These are phyloP conservation scores for Cassiopea andromeda DNA, from an alignment of 30 jellyfish, hydroid and myxozoan genomes.

Conservation along the genomic window DNA sequence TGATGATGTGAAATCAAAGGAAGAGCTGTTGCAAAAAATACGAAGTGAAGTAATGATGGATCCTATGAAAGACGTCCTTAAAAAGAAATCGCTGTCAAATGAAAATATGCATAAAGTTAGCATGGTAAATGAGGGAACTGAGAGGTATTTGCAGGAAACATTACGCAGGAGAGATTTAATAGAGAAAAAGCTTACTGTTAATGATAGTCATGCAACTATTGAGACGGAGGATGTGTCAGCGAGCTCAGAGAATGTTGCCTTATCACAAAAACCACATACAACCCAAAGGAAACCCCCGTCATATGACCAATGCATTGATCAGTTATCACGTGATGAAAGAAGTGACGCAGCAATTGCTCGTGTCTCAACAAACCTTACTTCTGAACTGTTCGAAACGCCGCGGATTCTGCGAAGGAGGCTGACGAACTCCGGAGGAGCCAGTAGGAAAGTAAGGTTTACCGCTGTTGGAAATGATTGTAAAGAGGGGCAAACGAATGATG, in stretches of 20 bases:
- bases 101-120: constrained; percentile 32
- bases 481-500: neutral
- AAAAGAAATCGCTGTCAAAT: constrained; percentile 13
- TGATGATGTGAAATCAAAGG: constrained; percentile 54
- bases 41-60: constrained; percentile 52
- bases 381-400: constrained; percentile 46
- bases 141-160: neutral
- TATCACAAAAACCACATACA: neutral
- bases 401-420: constrained; percentile 64
- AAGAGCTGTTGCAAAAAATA: constrained; percentile 46
- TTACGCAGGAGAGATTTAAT: neutral
- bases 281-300: constrained; percentile 24
- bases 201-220: neutral
- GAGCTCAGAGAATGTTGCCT: neutral
- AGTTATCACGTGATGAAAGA: neutral
- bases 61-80: constrained; percentile 12
- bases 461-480: neutral
- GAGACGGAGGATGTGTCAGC: neutral
- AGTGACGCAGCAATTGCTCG: constrained; percentile 12
- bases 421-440: constrained; percentile 60
- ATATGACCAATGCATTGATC: constrained; percentile 35
- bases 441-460: constrained; percentile 25
- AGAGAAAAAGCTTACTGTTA: neutral
- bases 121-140: neutral
- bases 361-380: constrained; percentile 7